Conservation (phyloP, 1,140 invertebrate genomes). For the Ptiloglossa arizonensis region DNA sequence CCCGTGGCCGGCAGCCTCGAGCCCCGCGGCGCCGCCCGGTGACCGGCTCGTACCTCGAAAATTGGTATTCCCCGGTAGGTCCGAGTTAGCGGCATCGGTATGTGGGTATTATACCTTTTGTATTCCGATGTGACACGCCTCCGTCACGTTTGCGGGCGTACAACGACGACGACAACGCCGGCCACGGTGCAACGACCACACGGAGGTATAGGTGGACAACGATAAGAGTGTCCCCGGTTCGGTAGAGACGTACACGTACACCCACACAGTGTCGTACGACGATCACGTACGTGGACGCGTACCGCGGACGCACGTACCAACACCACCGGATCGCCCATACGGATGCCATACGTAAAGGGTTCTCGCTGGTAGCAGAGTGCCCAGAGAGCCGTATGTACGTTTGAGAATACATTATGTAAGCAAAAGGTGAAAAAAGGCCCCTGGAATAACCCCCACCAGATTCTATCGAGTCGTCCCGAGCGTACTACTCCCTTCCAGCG, state of each 20-base stretch:
- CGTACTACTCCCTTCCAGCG: constrained; percentile 40
- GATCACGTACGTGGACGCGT: constrained; percentile 26
- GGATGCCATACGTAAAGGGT: constrained; percentile 48
- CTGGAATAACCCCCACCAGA: constrained; percentile 66
- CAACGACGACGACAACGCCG: constrained; percentile 56
- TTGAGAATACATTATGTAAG: constrained; percentile 77
- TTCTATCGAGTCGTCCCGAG: constrained; percentile 62
- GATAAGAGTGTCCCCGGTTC: constrained; percentile 33
- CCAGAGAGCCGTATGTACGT: constrained; percentile 61
- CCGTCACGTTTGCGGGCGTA: constrained; percentile 73
- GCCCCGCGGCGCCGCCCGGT: constrained; percentile 13
- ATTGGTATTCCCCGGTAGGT: constrained; percentile 71
- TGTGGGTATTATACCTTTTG: constrained; percentile 72
- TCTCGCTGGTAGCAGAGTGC: constrained; percentile 55
- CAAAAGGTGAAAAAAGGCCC: constrained; percentile 70
- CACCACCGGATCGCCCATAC: background rate
- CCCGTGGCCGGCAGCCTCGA: background rate
- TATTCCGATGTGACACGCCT: constrained; percentile 75
- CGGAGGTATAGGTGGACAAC: constrained; percentile 34
- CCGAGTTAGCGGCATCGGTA: constrained; percentile 70
- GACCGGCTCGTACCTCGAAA: constrained; percentile 43
- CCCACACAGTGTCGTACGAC: background rate
- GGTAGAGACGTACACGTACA: background rate
- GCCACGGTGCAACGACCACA: constrained; percentile 31
- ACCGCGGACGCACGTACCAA: constrained; percentile 10